Percentiles rank a stretch among this genome's conserved stretches.
These are phyloP conservation scores for Tenebrosternarchus preto DNA, from an alignment of 2,113 vertebrate species.

Conservation along the genomic window DNA sequence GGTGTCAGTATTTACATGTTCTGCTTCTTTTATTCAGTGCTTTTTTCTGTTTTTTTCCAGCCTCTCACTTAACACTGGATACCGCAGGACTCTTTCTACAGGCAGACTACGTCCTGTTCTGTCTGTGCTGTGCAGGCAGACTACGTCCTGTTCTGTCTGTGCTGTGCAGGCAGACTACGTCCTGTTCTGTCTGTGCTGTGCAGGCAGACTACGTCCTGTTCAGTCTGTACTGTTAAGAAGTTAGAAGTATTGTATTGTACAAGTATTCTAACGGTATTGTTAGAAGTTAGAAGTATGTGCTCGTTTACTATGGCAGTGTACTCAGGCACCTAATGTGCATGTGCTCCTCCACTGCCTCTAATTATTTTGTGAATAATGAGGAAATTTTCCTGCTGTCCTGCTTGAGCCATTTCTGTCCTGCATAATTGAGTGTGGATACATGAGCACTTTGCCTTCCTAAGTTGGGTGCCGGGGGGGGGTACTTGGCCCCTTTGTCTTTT, in stretches of 20 bases:
- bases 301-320: slow-evolving; percentile 21
- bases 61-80: slow-evolving; percentile 3
- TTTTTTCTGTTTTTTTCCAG: background rate
- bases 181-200: no score
- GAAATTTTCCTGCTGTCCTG: slow-evolving; percentile 41
- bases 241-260: no score
- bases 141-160: no score
- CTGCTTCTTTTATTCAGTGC: slow-evolving; percentile 31
- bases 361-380: slow-evolving; percentile 54
- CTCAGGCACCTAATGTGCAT: background rate
- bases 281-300: background rate
- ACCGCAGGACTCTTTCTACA: background rate
- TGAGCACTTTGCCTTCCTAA: slow-evolving; percentile 64
- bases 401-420: slow-evolving; percentile 42
- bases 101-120: background rate
- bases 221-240: no score
- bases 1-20: slow-evolving; percentile 40
- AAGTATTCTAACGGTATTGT: no score
- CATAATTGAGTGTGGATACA: slow-evolving; percentile 53
- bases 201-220: no score
- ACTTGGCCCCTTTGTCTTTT: slow-evolving; percentile 59
- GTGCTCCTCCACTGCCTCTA: slow-evolving; percentile 36
- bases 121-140: no score
- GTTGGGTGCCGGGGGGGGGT: slow-evolving; percentile 66
- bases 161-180: no score